These are phyloP conservation scores for Fregetta grallaria DNA, from an alignment of 2,113 vertebrate species.

Conservation along the genomic window DNA sequence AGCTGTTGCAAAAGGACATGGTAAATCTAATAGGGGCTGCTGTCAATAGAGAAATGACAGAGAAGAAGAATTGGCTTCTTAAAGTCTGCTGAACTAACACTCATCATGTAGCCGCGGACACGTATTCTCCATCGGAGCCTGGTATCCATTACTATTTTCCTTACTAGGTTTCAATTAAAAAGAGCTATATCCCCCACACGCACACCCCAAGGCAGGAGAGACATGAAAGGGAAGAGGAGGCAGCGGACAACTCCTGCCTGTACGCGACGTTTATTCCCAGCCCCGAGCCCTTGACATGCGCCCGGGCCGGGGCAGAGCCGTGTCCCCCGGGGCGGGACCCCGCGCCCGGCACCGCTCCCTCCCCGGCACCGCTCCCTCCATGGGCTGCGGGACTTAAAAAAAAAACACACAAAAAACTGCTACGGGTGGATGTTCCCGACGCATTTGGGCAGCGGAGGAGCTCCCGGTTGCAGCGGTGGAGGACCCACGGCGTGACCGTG, in stretches of 20 bases:
- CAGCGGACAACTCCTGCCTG: background rate
- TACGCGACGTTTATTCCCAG: background rate
- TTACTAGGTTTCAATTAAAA: conserved; percentile 73
- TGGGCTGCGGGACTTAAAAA: background rate
- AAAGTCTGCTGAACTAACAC: conserved; percentile 79
- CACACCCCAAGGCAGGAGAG: background rate
- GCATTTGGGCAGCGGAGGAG: background rate
- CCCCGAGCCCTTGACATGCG: background rate
- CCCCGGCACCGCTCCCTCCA: background rate
- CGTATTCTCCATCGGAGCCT: conserved; percentile 69
- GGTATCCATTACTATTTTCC: conserved; percentile 74
- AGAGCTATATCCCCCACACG: conserved; percentile 4
- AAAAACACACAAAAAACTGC: background rate
- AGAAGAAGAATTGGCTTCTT: conserved; percentile 65
- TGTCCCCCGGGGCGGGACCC: background rate
- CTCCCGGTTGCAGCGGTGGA: background rate
- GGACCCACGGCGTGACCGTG: background rate
- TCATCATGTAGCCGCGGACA: conserved; percentile 65
- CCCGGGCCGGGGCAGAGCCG: background rate
- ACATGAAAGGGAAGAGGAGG: background rate
- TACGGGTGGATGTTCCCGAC: background rate
- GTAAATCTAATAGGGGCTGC: conserved; percentile 60
- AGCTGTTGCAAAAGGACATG: conserved; percentile 55
- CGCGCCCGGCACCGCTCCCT: background rate
- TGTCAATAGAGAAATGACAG: conserved; percentile 71